Percentiles rank a stretch among this genome's conserved stretches.
Conservation (phyloP, 2,888 invertebrate species). For the Athalia cordata region DNA sequence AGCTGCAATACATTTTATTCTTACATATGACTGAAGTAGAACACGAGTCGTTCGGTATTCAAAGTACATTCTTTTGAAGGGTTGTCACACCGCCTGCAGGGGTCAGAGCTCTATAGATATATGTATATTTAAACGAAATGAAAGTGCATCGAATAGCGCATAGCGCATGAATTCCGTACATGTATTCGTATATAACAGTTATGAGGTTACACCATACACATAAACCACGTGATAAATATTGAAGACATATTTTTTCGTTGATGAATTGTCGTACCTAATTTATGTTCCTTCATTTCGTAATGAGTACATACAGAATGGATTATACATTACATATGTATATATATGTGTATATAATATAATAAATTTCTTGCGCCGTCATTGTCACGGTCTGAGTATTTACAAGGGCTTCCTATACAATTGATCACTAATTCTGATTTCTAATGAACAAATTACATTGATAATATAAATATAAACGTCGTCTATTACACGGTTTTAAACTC, state of each 20-base stretch:
- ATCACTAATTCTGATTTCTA: slow-evolving; percentile 40
- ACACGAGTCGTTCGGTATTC: background rate
- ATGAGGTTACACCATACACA: no score
- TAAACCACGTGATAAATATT: no score
- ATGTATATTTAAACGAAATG: slow-evolving; percentile 18
- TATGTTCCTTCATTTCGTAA: slow-evolving; percentile 11
- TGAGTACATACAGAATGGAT: slow-evolving; percentile 2
- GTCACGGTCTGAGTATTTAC: slow-evolving; percentile 38
- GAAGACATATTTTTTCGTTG: background rate
- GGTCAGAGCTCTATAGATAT: slow-evolving; percentile 10
- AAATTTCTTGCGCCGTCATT: slow-evolving; percentile 13
- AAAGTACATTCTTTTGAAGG: slow-evolving; percentile 11
- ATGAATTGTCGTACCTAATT: background rate
- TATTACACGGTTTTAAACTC: background rate
- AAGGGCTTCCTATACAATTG: slow-evolving; percentile 17
- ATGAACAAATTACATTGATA: slow-evolving; percentile 39
- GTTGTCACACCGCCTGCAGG: slow-evolving; percentile 31
- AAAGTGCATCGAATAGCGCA: slow-evolving; percentile 44
- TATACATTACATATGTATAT: background rate
- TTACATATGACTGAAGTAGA: background rate
- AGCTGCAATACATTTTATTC: slow-evolving; percentile 3
- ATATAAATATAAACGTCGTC: slow-evolving; percentile 8
- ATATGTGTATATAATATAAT: background rate
- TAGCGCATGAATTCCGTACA: slow-evolving; percentile 25
- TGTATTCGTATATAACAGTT: background rate